These are phyloP conservation scores for Gephyroberyx darwinii DNA, from an alignment of 2,797 vertebrate genomes.

Conservation along the genomic window DNA sequence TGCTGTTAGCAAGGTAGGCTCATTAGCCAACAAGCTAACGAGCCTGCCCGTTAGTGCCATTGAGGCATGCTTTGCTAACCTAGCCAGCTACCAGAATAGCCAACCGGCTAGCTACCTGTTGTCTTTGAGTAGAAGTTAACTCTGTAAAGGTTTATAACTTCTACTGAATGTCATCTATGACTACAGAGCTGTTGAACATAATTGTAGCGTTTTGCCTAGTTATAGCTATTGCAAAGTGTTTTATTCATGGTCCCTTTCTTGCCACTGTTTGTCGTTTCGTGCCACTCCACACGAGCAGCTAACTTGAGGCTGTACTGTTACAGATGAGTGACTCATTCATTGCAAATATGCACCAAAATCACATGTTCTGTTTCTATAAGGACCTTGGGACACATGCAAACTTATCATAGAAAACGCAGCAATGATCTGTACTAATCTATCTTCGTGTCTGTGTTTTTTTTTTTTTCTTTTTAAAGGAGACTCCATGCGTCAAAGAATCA, in stretches of 20 bases:
- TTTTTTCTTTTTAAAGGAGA: conserved; percentile 86
- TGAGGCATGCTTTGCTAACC: conserved; percentile 46
- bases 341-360: neutral
- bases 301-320: conserved; percentile 18
- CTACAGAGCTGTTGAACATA: neutral
- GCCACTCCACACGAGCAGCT: neutral
- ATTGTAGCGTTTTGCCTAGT: neutral
- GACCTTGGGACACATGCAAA: no score
- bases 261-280: conserved; percentile 2
- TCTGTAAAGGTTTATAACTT: conserved; percentile 1
- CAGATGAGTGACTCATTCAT: conserved; percentile 18
- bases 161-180: no score
- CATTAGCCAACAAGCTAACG: conserved; percentile 58
- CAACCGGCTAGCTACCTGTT: conserved; percentile 73
- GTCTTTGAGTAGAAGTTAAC: conserved; percentile 37
- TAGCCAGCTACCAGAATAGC: conserved; percentile 52
- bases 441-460: neutral
- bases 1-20: conserved; percentile 35
- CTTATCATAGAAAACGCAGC: no score
- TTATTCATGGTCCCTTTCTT: neutral
- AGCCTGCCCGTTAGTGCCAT: conserved; percentile 27
- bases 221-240: neutral
- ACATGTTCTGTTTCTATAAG: neutral
- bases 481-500: conserved; percentile 95
- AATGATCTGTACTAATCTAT: neutral